These are phyloP conservation scores for Actinostola sp. DNA, from an alignment of 92 coral and sea anemone species.

Conservation along the genomic window DNA sequence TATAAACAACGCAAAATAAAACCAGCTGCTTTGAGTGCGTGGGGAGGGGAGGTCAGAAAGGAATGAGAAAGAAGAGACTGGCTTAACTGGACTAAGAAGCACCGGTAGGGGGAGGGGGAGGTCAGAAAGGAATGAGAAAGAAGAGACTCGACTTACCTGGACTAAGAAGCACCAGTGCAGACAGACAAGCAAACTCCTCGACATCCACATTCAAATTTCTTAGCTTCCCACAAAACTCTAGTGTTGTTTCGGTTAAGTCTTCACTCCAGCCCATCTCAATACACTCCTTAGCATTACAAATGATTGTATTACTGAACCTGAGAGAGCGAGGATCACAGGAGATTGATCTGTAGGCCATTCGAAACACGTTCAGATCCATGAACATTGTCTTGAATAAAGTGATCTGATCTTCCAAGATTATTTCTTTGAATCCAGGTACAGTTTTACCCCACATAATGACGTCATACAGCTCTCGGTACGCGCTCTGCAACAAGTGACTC, in stretches of 20 bases:
- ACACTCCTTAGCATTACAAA: constrained; percentile 60
- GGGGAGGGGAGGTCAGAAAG: not conserved
- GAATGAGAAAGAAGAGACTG: too few species aligned
- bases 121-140: too few species aligned
- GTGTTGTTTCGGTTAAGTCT: constrained; percentile 80
- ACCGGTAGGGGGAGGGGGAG: not conserved
- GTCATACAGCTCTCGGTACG: constrained; percentile 78
- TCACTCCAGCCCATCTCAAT: constrained; percentile 84
- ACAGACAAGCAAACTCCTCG: constrained; percentile 90
- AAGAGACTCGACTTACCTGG: constrained; percentile 89
- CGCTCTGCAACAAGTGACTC: constrained; percentile 73
- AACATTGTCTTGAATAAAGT: constrained; percentile 81
- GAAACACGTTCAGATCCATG: constrained; percentile 91
- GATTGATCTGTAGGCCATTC: constrained; percentile 90
- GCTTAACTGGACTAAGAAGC: not conserved
- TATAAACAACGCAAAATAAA: too few species aligned
- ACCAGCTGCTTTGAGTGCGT: too few species aligned
- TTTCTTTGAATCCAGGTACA: constrained; percentile 91
- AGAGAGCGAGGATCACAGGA: constrained; percentile 79
- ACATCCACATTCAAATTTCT: constrained; percentile 78
- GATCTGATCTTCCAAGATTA: constrained; percentile 84
- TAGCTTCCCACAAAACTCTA: constrained; percentile 90
- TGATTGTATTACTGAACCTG: constrained; percentile 64
- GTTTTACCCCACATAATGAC: constrained; percentile 89
- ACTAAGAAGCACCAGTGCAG: constrained; percentile 77